Conservation (phyloP, 2,888 invertebrate species). For the Metopia argyrocephala region DNA sequence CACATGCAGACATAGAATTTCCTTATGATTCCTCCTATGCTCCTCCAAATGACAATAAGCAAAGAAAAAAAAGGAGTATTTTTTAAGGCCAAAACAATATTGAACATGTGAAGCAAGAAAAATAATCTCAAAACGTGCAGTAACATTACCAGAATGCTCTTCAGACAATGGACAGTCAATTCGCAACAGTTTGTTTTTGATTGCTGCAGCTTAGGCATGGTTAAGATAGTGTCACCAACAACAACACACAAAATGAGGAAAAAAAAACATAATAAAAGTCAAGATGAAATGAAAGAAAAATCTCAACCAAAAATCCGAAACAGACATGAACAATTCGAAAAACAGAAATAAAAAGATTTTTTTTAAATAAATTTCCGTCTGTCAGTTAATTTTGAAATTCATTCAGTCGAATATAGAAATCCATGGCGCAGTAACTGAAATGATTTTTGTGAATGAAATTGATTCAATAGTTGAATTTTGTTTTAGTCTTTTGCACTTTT, state of each 20-base stretch:
- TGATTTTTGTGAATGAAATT: conserved; percentile 63
- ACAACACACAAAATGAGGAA: conserved; percentile 10
- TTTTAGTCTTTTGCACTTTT: neutral
- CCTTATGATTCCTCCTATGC: neutral
- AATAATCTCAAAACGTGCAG: conserved; percentile 53
- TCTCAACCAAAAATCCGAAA: neutral
- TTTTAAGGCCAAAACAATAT: conserved; percentile 8
- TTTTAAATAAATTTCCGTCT: conserved; percentile 56
- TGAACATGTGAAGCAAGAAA: conserved; percentile 23
- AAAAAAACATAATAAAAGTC: conserved; percentile 28
- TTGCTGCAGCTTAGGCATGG: conserved; percentile 50
- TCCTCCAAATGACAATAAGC: too few relatives aligned
- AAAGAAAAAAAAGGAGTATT: conserved; percentile 3
- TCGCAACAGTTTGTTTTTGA: conserved; percentile 38
- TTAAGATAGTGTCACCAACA: conserved; percentile 52
- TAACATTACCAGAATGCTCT: conserved; percentile 9
- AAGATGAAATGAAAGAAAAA: conserved; percentile 42
- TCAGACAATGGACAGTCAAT: neutral
- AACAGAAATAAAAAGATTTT: conserved; percentile 7
- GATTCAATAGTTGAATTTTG: conserved; percentile 41
- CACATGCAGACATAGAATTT: too few relatives aligned
- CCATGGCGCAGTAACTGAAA: conserved; percentile 14
- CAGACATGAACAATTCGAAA: neutral
- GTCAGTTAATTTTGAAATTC: conserved; percentile 58
- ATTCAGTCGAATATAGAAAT: conserved; percentile 46